Conservation (phyloP, 2,797 vertebrate genomes). For the Aphelocoma californica region DNA sequence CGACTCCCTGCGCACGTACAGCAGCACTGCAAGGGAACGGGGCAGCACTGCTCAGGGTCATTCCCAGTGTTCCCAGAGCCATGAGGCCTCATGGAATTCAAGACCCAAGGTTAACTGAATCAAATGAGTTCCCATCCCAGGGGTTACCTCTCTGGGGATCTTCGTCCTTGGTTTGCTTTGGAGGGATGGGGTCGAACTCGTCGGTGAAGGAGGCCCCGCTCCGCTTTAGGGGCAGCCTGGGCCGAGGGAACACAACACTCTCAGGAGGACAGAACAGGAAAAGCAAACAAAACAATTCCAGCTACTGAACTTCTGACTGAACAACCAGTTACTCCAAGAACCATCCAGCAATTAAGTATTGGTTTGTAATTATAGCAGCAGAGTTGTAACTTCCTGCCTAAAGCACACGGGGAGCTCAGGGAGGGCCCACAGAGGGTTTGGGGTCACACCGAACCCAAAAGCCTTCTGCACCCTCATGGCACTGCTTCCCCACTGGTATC, state of each 20-base stretch:
- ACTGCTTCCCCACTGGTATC: background rate
- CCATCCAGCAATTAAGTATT: background rate
- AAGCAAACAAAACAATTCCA: background rate
- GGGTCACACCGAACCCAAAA: background rate
- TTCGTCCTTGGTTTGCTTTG: conserved; percentile 84
- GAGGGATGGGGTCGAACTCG: conserved; percentile 72
- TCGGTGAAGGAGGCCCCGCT: conserved; percentile 79
- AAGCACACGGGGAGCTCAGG: accelerated
- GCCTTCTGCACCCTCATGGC: background rate
- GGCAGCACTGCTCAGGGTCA: background rate
- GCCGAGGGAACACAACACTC: background rate
- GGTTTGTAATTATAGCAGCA: background rate
- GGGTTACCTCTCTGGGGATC: conserved; percentile 88
- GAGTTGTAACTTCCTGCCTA: background rate
- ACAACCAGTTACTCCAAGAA: background rate
- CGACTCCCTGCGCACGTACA: conserved; percentile 87
- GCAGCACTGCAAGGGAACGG: conserved; percentile 79
- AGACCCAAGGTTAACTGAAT: background rate
- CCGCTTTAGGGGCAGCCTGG: conserved; percentile 85
- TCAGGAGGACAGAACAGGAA: background rate
- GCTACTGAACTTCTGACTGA: background rate
- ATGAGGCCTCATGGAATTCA: accelerated
- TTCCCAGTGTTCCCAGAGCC: background rate
- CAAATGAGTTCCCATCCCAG: background rate
- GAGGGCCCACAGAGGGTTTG: background rate